Base-by-base conservation (phyloP, 2,797 vertebrate genomes). In the Morelia viridis region DNA sequence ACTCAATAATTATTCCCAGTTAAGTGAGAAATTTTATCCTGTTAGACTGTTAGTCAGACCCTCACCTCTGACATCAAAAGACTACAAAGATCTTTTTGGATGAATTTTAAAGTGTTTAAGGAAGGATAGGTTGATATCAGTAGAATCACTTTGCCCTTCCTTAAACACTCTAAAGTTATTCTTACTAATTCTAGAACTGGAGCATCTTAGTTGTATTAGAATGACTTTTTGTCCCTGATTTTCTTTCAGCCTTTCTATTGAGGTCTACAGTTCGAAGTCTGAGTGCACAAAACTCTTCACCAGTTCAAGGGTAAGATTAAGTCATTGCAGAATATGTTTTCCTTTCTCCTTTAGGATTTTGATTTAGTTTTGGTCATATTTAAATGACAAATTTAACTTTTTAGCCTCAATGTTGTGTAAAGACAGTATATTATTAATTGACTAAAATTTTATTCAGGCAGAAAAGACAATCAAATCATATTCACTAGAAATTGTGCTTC, bases 221-320 rank as follows among this genome's bases (percentile, higher is more conserved):
- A 53, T 15, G 58, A 50, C 83, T 76, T 64, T n/a, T 64, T 50
- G 0, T 7, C 88, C 90, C 87, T 91, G n/a, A 91, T 89, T 92
- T 12, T 65, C 0, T 91, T 94, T 15, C 80, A 98, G 98, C 93
- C 3, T 90, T 92, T 58, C 31, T 95, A 85, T 91, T 97, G 1
- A 93, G 87, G 0, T 35, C 95, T 6, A 87, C 2, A 0, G 22
- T 94, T 28, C 95, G 92, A 22, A 95, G 96, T 86, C 89, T 28
- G 92, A 88, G 94, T 28, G 97, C 97, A 1, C 97, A 95, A 94
- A 95, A 89, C 58, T 2, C 94, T 0, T 46, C 96, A 0, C 87
- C 1, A 11, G 96, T 94, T 26, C 93, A 93, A 71, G 90, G 97
- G 98, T 98, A 97, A 97, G 15, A 56, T 26, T 85, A 19, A 0